These are phyloP conservation scores for Rhynchopsitta pachyrhyncha DNA, from an alignment of 2,113 vertebrate genomes.

Conservation along the genomic window DNA sequence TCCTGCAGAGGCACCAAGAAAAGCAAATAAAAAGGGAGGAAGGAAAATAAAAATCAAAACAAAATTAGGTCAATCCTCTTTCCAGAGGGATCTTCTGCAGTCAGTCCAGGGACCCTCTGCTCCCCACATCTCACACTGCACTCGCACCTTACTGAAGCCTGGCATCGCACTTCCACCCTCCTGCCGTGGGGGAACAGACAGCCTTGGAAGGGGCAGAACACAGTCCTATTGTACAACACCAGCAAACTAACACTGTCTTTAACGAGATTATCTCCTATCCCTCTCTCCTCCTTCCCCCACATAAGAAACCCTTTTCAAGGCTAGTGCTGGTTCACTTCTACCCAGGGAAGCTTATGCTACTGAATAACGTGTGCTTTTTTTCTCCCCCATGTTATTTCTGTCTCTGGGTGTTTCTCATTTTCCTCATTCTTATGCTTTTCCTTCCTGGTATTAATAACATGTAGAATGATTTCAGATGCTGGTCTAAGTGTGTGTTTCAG, in stretches of 20 bases:
- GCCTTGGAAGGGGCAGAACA: not conserved
- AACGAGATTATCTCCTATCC: conserved; percentile 23
- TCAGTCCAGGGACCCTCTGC: not conserved
- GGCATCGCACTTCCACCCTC: not conserved
- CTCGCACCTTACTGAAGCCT: not conserved
- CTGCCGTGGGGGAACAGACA: not conserved
- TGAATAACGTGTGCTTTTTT: not conserved
- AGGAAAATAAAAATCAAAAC: conserved; percentile 54
- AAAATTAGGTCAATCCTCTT: conserved; percentile 59
- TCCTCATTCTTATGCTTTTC: not conserved
- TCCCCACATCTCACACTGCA: not conserved
- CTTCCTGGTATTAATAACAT: conserved; percentile 1
- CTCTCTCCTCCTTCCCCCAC: conserved; percentile 3
- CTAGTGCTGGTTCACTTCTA: not conserved
- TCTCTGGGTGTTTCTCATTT: conserved; percentile 1
- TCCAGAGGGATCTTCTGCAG: conserved; percentile 19
- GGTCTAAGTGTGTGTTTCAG: not conserved
- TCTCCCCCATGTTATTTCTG: not conserved
- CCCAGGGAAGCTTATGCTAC: not conserved
- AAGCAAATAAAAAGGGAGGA: conserved; percentile 44
- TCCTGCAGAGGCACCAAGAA: conserved; percentile 21
- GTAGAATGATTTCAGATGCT: conserved; percentile 14
- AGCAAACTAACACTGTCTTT: conserved; percentile 28
- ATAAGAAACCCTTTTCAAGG: conserved; percentile 35
- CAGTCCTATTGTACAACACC: not conserved